Evolutionary conservation across 2,113 vertebrate species (phyloP), one percentile per base, ranked within the genome.

Genomic region (Tupaia chinensis): DNA sequence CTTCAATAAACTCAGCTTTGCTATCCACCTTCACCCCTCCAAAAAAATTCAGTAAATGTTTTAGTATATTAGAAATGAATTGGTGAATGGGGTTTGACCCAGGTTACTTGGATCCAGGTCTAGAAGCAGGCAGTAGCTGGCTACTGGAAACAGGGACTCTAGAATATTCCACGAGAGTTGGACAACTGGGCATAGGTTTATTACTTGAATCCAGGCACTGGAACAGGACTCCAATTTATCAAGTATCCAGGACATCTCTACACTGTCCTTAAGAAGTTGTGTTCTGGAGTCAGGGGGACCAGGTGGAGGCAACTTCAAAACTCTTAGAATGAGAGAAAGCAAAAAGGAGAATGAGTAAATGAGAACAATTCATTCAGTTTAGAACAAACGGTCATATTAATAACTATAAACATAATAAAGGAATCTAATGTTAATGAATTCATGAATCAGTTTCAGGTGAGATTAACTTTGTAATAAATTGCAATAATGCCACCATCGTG

Each of bases 361-460:
- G 29, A 95, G 84, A 93, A 69, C 15, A 84, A 58, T 58, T 34
- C 4, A 11, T 23, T 68, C 25, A 69, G 27, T 68, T 89, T 94
- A 87, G 83, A 94, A 56, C 56, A 91, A 95, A 4, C 3, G 10
- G 91, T 61, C 4, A 77, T 85, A 73, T 85, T 56, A 85, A 87
- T 84, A 81, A 32, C 27, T 80, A 11, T 56, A 94, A n/a, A 72
- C 17, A 79, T 8, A 34, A 34, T 72, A 85, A 88, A 66, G 69
- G 54, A 95, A 95, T 93, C n/a, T 81, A 70, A 87, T 65, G 68
- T 9, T 65, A 83, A 89, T 66, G 87, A 93, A 91, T 53, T 89
- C 10, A 17, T 61, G 14, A 68, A 74, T 96, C 87, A 7, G 79
- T 78, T 56, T 69, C 12, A 91, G 32, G 25, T 65, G 20, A 92